A percentile compares a stretch with the other conserved stretches of the same genome.
phyloP scores from a whole-genome alignment of 2,797 vertebrate species.

The Chaunax sp. region DNA sequence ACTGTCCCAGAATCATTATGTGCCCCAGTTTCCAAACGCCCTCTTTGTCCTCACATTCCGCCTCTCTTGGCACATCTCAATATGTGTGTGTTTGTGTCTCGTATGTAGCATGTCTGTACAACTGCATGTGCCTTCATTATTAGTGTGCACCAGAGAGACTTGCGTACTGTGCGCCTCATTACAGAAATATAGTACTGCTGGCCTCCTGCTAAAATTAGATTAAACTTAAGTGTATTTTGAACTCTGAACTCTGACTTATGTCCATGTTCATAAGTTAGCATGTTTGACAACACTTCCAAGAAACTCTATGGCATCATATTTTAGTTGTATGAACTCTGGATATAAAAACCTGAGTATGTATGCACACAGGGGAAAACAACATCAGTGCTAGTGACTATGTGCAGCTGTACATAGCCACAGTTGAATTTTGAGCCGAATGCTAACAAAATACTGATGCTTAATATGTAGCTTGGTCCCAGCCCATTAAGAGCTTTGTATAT shows the following conservation, averaged over 20 bases:
- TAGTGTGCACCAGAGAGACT: background rate
- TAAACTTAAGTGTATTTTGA: slow-evolving; percentile 23
- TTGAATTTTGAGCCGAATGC: no score
- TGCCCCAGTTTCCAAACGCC: slow-evolving; percentile 60
- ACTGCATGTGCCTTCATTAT: slow-evolving; percentile 1
- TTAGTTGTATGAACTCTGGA: slow-evolving; percentile 9
- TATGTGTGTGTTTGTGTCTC: slow-evolving; percentile 5
- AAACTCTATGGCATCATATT: slow-evolving; percentile 10
- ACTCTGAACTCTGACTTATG: slow-evolving; percentile 28
- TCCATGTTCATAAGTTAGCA: slow-evolving; percentile 11
- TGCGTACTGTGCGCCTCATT: background rate
- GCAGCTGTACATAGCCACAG: background rate
- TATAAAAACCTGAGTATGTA: background rate
- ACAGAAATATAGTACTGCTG: slow-evolving; percentile 26
- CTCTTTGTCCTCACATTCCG: slow-evolving; percentile 39
- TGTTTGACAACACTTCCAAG: slow-evolving; percentile 3
- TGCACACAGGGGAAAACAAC: background rate
- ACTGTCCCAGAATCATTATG: slow-evolving; percentile 60
- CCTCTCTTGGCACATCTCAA: slow-evolving; percentile 2
- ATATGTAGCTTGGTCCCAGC: no score
- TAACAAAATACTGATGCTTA: no score
- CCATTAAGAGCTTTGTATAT: no score
- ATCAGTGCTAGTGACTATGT: background rate
- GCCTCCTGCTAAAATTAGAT: slow-evolving; percentile 40
- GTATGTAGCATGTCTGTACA: background rate